Percentiles rank a stretch among this genome's conserved stretches.
These are phyloP conservation scores for Centropyge bicolor DNA, from an alignment of 2,797 vertebrate genomes.

Conservation along the genomic window DNA sequence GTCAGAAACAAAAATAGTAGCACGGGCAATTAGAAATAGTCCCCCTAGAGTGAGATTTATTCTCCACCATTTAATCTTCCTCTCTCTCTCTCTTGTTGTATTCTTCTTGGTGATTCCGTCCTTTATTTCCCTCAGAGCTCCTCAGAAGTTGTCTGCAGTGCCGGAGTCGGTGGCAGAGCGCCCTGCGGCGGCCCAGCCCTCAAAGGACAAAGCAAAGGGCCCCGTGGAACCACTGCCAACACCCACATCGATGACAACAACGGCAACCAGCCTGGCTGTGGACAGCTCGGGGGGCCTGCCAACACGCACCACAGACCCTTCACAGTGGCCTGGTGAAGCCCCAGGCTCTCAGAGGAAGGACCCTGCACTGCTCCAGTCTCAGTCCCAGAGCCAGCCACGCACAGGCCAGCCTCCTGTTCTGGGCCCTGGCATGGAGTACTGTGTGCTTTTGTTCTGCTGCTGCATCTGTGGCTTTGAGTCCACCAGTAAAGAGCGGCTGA, in stretches of 20 bases:
- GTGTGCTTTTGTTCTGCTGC: slow-evolving; percentile 96
- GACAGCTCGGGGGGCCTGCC: slow-evolving; percentile 26
- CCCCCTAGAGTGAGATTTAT: neutral
- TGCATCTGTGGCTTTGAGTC: slow-evolving; percentile 99
- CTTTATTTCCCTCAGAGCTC: slow-evolving; percentile 52
- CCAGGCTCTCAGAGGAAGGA: slow-evolving; percentile 60
- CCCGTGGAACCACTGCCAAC: slow-evolving; percentile 18
- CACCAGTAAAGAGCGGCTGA: slow-evolving; percentile 94
- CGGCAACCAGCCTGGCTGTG: neutral
- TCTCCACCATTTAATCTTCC: neutral
- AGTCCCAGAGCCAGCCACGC: slow-evolving; percentile 73
- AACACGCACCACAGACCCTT: slow-evolving; percentile 32
- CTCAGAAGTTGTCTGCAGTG: slow-evolving; percentile 66
- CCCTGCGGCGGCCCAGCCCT: neutral
- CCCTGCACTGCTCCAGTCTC: slow-evolving; percentile 59
- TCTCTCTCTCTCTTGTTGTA: neutral
- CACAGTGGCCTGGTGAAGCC: slow-evolving; percentile 42
- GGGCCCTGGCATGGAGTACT: slow-evolving; percentile 88
- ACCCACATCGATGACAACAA: neutral
- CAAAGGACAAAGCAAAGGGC: slow-evolving; percentile 52
- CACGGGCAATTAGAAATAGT: neutral
- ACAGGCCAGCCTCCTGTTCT: slow-evolving; percentile 22
- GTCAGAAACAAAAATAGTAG: neutral
- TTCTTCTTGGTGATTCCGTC: neutral
- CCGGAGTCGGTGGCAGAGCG: slow-evolving; percentile 70